phyloP scores from a whole-genome alignment of 2,888 invertebrate species.

The Cancer borealis region DNA sequence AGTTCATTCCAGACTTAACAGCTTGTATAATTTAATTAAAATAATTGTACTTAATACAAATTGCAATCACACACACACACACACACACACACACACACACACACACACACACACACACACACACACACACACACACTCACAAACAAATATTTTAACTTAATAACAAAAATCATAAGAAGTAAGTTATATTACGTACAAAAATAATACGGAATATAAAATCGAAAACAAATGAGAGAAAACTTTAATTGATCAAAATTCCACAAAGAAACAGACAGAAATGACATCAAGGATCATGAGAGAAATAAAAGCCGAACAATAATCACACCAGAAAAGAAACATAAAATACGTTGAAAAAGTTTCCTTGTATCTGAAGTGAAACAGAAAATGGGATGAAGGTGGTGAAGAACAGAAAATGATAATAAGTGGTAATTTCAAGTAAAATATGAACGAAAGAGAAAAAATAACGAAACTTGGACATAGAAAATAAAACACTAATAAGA shows the following conservation, averaged over 20 bases:
- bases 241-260: not conserved
- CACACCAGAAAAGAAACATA: not conserved
- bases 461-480: not conserved
- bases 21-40: conserved; percentile 24
- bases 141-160: not conserved
- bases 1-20: conserved; percentile 35
- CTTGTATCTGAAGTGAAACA: not conserved
- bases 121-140: conserved; percentile 27
- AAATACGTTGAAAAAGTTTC: not conserved
- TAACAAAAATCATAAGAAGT: not conserved
- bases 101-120: conserved; percentile 20
- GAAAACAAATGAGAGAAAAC: not conserved
- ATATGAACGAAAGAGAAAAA: not conserved
- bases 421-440: not conserved
- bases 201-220: not conserved
- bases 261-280: not conserved
- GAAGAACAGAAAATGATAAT: not conserved
- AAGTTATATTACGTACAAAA: not conserved
- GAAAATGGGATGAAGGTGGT: not conserved
- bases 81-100: conserved; percentile 13
- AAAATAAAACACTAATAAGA: not conserved
- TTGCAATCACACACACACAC: conserved; percentile 11
- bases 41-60: conserved; percentile 33
- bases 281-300: no score
- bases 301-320: not conserved